Percentiles rank a stretch among this genome's conserved stretches.
Conservation (phyloP, 2,113 vertebrate species). For the Tichodroma muraria region DNA sequence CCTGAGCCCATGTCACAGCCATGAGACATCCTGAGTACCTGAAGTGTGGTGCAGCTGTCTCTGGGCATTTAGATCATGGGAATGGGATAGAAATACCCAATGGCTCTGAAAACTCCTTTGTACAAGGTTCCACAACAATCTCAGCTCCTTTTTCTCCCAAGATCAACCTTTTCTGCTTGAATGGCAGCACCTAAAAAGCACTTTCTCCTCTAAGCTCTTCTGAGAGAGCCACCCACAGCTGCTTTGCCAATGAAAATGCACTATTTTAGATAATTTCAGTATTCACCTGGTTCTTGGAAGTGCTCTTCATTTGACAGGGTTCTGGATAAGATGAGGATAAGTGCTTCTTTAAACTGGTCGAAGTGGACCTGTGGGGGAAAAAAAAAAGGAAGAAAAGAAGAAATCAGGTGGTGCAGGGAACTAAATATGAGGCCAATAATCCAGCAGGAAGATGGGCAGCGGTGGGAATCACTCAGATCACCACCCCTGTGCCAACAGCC, state of each 20-base stretch:
- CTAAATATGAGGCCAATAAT: background rate
- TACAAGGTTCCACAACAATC: background rate
- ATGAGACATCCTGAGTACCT: background rate
- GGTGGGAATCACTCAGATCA: background rate
- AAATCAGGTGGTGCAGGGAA: background rate
- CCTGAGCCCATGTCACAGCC: background rate
- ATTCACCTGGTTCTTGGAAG: slow-evolving; percentile 79
- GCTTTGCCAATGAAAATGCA: background rate
- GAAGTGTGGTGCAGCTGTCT: background rate
- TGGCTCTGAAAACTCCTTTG: background rate
- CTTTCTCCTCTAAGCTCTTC: background rate
- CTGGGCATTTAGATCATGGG: too few species aligned
- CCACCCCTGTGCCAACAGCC: rapidly evolving
- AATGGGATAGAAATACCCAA: background rate
- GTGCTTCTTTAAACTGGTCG: slow-evolving; percentile 90
- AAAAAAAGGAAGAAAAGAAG: background rate
- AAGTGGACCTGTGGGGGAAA: slow-evolving; percentile 82
- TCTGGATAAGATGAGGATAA: slow-evolving; percentile 87
- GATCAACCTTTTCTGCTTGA: background rate
- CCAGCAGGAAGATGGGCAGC: background rate
- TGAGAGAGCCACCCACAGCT: background rate
- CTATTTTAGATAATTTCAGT: rapidly evolving
- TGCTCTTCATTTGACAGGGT: slow-evolving; percentile 71
- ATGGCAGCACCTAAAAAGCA: background rate
- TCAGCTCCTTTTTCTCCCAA: background rate